phyloP scores from a whole-genome alignment of 2,113 vertebrate genomes.

The Ondatra zibethicus region DNA sequence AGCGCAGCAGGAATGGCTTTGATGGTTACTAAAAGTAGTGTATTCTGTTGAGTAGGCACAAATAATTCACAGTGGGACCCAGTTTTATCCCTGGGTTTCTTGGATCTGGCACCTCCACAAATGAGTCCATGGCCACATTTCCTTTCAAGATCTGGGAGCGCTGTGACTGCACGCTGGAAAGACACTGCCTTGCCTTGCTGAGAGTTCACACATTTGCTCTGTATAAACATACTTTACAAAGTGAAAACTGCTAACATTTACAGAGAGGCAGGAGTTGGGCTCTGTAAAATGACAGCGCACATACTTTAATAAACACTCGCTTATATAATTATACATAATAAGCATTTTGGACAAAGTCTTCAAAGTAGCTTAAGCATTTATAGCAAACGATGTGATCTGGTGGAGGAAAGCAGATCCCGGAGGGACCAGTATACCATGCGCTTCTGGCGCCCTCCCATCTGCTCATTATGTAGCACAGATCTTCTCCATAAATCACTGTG shows the following conservation, averaged over 20 bases:
- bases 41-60: background rate
- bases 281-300: slow-evolving; percentile 21
- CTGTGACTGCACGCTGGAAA: background rate
- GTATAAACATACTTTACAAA: slow-evolving; percentile 16
- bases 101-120: background rate
- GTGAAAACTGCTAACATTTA: slow-evolving; percentile 37
- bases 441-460: slow-evolving; percentile 46
- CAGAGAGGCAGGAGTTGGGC: background rate
- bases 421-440: background rate
- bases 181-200: background rate
- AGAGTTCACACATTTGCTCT: background rate
- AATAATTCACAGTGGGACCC: background rate
- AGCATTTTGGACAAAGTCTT: slow-evolving; percentile 53
- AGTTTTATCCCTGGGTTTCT: background rate
- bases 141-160: background rate
- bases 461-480: slow-evolving; percentile 44
- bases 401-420: slow-evolving; percentile 32
- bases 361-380: slow-evolving; percentile 59
- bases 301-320: slow-evolving; percentile 49
- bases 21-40: background rate
- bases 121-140: background rate
- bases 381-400: slow-evolving; percentile 16
- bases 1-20: background rate
- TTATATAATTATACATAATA: slow-evolving; percentile 43
- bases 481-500: slow-evolving; percentile 59